Conservation (phyloP, 2,797 vertebrate genomes). For the Cirrhinus mrigala region DNA sequence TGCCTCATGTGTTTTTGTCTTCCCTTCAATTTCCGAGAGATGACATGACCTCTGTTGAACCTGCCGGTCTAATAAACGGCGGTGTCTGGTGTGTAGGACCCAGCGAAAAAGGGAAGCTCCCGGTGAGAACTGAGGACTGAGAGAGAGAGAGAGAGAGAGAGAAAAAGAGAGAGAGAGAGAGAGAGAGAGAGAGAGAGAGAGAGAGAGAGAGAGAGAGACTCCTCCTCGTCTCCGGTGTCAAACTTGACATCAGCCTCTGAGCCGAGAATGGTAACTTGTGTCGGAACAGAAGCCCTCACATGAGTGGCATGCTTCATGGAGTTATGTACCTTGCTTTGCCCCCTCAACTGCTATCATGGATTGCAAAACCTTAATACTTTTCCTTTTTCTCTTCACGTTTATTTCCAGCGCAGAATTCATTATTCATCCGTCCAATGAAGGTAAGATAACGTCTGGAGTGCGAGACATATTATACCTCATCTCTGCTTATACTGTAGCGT, state of each 20-base stretch:
- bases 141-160: constrained; percentile 38
- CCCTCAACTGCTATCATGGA: constrained; percentile 93
- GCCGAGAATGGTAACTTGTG: constrained; percentile 84
- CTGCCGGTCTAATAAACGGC: constrained; percentile 46
- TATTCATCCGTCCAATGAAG: constrained; percentile 90
- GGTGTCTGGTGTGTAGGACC: constrained; percentile 78
- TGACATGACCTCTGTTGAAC: constrained; percentile 77
- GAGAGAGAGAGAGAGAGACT: constrained; percentile 71
- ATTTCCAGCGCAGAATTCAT: constrained; percentile 74
- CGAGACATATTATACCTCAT: constrained; percentile 45
- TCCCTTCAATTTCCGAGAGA: constrained; percentile 12
- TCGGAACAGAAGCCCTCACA: constrained; percentile 80
- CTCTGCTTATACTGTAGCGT: constrained; percentile 24
- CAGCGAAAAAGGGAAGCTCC: constrained; percentile 75
- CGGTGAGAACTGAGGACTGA: constrained; percentile 23
- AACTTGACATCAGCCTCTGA: constrained; percentile 85
- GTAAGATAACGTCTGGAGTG: constrained; percentile 76
- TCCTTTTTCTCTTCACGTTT: constrained; percentile 78
- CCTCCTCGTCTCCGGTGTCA: constrained; percentile 89
- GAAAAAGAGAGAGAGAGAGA: constrained; percentile 67
- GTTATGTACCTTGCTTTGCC: constrained; percentile 89
- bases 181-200: constrained; percentile 53
- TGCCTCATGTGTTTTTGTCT: constrained; percentile 14
- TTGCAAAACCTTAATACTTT: constrained; percentile 83
- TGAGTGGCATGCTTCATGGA: constrained; percentile 91